These are phyloP conservation scores for Cartodere bifasciata DNA, from an alignment of 2,888 invertebrate species.

Conservation along the genomic window DNA sequence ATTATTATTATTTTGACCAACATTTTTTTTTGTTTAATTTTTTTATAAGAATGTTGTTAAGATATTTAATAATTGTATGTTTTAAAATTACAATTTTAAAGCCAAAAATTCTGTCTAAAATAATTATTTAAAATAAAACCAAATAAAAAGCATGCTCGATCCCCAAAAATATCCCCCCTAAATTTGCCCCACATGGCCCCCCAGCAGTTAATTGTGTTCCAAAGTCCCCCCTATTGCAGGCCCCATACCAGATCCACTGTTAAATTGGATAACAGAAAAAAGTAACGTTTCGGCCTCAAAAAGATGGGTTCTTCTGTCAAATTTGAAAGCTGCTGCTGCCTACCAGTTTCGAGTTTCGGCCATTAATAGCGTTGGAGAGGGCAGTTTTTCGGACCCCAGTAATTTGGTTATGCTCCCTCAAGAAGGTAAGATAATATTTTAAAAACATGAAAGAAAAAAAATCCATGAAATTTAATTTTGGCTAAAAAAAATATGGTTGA, in stretches of 20 bases:
- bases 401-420: conserved; percentile 86
- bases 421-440: conserved; percentile 92
- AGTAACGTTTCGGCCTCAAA: conserved; percentile 72
- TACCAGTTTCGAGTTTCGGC: conserved; percentile 97
- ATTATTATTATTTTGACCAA: too few relatives aligned
- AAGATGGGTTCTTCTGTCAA: conserved; percentile 68
- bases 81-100: too few relatives aligned
- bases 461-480: too few relatives aligned
- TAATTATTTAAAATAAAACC: too few relatives aligned
- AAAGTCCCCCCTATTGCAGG: conserved; percentile 49
- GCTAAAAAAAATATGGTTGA: too few relatives aligned
- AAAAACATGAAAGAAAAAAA: too few relatives aligned
- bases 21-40: too few relatives aligned
- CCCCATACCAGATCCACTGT: conserved; percentile 69
- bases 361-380: conserved; percentile 91
- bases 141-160: conserved; percentile 13
- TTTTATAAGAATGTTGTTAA: too few relatives aligned
- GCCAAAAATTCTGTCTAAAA: too few relatives aligned
- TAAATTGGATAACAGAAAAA: conserved; percentile 81
- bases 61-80: too few relatives aligned
- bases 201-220: conserved; percentile 21
- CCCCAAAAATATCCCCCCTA: conserved; percentile 1
- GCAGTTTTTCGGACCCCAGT: conserved; percentile 79
- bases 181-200: conserved; percentile 5
- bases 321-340: conserved; percentile 84